Conservation (phyloP, 2,888 invertebrate genomes). For the Leptinotarsa rubiginosa region DNA sequence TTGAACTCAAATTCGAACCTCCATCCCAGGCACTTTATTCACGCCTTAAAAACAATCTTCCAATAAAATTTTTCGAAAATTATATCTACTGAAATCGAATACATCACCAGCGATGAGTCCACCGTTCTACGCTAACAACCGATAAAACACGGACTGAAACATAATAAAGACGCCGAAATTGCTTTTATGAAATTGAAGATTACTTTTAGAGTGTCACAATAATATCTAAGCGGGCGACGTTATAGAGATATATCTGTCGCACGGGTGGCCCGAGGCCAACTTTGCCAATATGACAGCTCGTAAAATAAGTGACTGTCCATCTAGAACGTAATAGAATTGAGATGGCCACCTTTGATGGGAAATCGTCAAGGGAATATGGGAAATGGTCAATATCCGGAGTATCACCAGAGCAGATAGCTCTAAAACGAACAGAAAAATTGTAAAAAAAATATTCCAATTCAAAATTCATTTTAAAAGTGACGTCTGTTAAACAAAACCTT, state of each 20-base stretch:
- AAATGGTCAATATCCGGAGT: constrained; percentile 1
- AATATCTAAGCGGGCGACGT: constrained; percentile 39
- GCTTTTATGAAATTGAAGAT: constrained; percentile 49
- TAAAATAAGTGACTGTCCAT: constrained; percentile 66
- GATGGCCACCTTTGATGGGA: constrained; percentile 63
- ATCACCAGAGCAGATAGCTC: not conserved
- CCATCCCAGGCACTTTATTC: no score
- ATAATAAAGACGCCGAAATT: constrained; percentile 44
- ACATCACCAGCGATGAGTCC: constrained; percentile 48
- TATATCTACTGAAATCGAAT: constrained; percentile 13
- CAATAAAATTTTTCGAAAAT: constrained; percentile 8
- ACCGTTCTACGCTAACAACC: constrained; percentile 38
- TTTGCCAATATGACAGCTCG: constrained; percentile 66
- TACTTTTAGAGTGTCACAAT: constrained; percentile 48
- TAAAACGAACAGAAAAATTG: no score
- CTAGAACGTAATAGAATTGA: constrained; percentile 62
- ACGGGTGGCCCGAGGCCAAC: constrained; percentile 53
- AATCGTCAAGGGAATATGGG: constrained; percentile 44
- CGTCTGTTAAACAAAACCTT: no score
- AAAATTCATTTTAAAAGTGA: no score
- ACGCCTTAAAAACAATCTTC: not conserved
- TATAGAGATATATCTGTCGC: constrained; percentile 33
- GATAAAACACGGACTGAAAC: constrained; percentile 46
- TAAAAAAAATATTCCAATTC: no score
- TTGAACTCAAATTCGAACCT: no score